Evolutionary conservation across 2,888 invertebrate species (phyloP).

Genomic region (Sicus ferrugineus): DNA sequence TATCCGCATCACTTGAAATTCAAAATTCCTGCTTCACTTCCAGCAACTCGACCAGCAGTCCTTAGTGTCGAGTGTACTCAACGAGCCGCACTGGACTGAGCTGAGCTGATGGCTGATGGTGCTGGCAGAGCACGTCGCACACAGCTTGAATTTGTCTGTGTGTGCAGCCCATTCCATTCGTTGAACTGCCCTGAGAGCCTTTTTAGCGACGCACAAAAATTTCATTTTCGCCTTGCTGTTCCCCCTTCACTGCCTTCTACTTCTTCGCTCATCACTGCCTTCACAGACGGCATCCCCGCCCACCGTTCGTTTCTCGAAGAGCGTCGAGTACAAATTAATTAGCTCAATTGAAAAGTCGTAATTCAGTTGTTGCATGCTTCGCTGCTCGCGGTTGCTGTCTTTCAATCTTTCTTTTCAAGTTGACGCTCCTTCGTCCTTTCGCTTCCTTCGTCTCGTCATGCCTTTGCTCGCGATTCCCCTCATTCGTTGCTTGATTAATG

Average conservation of each 20-base stretch:
- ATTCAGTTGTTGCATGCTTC: slow-evolving; percentile 62
- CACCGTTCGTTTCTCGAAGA: slow-evolving; percentile 49
- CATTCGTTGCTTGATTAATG: background rate
- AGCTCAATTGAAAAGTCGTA: slow-evolving; percentile 63
- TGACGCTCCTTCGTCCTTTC: slow-evolving; percentile 15
- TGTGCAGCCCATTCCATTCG: background rate
- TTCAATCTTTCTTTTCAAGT: slow-evolving; percentile 33
- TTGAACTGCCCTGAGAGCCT: background rate
- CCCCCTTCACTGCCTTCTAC: background rate
- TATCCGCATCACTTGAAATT: slow-evolving; percentile 57
- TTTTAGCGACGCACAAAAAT: background rate
- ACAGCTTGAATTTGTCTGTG: too few species aligned
- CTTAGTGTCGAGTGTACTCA: background rate
- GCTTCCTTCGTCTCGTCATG: background rate
- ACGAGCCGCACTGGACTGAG: background rate
- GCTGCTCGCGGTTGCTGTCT: slow-evolving; percentile 36
- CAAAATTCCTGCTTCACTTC: slow-evolving; percentile 40
- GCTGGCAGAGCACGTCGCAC: too few species aligned
- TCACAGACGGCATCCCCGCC: background rate
- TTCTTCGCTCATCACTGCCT: background rate
- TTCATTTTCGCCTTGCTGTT: background rate
- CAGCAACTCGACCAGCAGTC: background rate
- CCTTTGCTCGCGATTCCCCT: background rate
- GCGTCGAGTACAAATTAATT: slow-evolving; percentile 63
- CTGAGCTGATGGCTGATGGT: background rate